Conservation (phyloP, 2,888 invertebrate genomes). For the Drosophila neutralis region DNA sequence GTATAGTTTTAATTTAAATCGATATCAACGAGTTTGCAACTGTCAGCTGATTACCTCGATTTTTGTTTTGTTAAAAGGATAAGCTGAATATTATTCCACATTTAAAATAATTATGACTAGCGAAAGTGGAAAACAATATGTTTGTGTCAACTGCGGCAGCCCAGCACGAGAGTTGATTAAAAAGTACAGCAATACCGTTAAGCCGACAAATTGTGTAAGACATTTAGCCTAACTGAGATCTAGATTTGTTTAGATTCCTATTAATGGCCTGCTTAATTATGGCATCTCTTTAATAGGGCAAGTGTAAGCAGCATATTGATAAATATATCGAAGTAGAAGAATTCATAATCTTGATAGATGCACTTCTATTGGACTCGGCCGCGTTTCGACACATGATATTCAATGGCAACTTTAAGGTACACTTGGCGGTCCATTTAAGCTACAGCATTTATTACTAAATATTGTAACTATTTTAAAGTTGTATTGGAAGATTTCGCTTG, state of each 20-base stretch:
- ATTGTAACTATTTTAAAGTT: slow-evolving; percentile 83
- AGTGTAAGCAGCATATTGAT: slow-evolving; percentile 91
- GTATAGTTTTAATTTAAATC: slow-evolving; percentile 6
- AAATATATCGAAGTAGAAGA: slow-evolving; percentile 96
- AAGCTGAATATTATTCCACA: neutral
- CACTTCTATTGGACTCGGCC: slow-evolving; percentile 91
- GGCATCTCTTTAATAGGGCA: slow-evolving; percentile 86
- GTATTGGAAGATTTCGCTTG: slow-evolving; percentile 92
- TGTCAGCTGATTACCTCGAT: slow-evolving; percentile 34
- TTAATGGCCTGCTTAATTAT: neutral
- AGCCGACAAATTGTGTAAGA: slow-evolving; percentile 91
- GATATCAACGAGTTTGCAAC: slow-evolving; percentile 8
- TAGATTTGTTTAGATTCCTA: neutral
- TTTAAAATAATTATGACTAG: slow-evolving; percentile 30
- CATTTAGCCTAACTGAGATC: neutral
- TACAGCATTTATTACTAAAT: neutral
- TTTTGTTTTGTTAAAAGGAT: slow-evolving; percentile 9
- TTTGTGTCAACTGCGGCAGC: slow-evolving; percentile 90
- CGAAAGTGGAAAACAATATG: slow-evolving; percentile 52
- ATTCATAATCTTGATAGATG: slow-evolving; percentile 94
- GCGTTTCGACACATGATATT: slow-evolving; percentile 94
- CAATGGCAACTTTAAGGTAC: slow-evolving; percentile 92
- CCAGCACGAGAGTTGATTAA: slow-evolving; percentile 88
- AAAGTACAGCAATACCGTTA: slow-evolving; percentile 89
- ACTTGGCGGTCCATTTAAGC: slow-evolving; percentile 84